Percentiles rank a stretch among this genome's conserved stretches.
phyloP scores from a whole-genome alignment of 2,113 vertebrate genomes.

The Malurus melanocephalus region DNA sequence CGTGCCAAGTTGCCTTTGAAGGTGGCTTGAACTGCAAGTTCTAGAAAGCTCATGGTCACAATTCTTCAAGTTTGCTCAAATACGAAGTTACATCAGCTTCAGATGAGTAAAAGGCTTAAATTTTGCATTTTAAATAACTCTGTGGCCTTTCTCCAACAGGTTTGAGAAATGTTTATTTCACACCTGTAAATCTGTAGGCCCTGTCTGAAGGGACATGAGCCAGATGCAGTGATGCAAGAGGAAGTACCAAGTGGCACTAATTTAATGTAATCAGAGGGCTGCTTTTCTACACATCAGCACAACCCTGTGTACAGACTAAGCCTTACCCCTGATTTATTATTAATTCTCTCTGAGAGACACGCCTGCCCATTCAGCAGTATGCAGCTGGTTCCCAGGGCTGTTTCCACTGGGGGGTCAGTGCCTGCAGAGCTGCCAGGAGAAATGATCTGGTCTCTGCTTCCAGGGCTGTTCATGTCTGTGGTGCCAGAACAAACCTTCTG shows the following conservation, averaged over 20 bases:
- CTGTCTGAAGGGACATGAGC: background rate
- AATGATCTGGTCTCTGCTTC: background rate
- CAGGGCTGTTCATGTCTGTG: background rate
- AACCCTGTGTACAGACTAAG: background rate
- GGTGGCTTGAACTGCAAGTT: background rate
- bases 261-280: constrained; percentile 20
- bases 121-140: background rate
- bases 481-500: background rate
- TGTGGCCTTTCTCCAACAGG: background rate
- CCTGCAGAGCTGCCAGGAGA: background rate
- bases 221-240: constrained; percentile 12
- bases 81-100: background rate
- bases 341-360: background rate
- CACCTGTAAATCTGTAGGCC: background rate
- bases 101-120: background rate
- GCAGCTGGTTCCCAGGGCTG: background rate
- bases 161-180: background rate
- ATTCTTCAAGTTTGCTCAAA: background rate
- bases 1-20: background rate
- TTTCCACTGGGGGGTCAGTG: background rate
- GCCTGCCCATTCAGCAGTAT: background rate
- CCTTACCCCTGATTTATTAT: background rate
- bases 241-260: constrained; percentile 9
- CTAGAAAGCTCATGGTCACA: background rate
- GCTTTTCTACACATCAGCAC: constrained; percentile 19